phyloP scores from a whole-genome alignment of 2,797 vertebrate species.

The Phrynocephalus forsythii region DNA sequence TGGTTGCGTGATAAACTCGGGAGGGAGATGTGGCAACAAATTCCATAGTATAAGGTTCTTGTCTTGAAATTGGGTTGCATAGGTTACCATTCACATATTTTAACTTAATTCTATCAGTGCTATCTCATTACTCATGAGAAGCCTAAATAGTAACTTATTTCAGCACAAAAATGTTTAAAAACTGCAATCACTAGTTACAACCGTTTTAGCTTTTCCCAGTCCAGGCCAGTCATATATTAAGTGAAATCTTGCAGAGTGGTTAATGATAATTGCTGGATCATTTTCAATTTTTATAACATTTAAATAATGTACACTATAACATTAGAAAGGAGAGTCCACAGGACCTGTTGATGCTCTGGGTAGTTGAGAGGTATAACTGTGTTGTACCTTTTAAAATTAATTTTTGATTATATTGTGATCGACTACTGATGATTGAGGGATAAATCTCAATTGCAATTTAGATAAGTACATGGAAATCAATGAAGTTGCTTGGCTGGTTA shows the following conservation, averaged over 20 bases:
- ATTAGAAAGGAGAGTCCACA: conserved; percentile 27
- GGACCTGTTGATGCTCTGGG: conserved; percentile 40
- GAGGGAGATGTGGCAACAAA: not conserved
- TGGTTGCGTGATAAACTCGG: not conserved
- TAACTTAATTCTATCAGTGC: not conserved
- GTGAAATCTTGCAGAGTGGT: not conserved
- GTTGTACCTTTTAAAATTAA: conserved; percentile 61
- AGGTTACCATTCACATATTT: not conserved
- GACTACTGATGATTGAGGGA: conserved; percentile 53
- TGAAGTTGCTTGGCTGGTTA: conserved; percentile 43
- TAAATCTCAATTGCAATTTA: conserved; percentile 33
- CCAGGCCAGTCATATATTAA: not conserved
- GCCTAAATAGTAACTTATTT: conserved; percentile 11
- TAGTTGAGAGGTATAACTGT: conserved; percentile 56
- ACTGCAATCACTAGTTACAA: not conserved
- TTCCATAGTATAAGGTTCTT: not conserved
- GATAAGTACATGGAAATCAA: conserved; percentile 42
- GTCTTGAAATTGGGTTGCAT: not conserved
- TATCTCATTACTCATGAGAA: not conserved
- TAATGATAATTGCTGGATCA: conserved; percentile 30
- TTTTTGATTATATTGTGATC: conserved; percentile 52
- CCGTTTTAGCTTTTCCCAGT: not conserved
- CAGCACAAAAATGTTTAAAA: conserved; percentile 16
- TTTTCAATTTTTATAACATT: conserved; percentile 52
- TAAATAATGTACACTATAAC: conserved; percentile 60